Percentiles rank a stretch among this genome's conserved stretches.
These are phyloP conservation scores for Camelus dromedarius DNA, from an alignment of 2,113 vertebrate species.

Conservation along the genomic window DNA sequence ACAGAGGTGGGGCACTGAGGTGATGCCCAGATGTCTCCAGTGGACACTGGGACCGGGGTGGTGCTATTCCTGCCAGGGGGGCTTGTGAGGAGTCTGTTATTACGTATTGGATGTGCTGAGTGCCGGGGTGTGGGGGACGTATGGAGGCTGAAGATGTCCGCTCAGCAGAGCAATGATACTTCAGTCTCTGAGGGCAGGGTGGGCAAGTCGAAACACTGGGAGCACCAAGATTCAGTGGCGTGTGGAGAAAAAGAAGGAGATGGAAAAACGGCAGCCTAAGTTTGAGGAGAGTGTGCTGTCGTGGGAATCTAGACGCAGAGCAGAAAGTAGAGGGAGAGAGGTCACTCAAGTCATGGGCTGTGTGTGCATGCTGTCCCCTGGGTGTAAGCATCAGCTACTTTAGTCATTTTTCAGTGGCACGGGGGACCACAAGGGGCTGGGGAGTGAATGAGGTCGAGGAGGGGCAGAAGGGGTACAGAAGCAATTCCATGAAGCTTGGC, in stretches of 20 bases:
- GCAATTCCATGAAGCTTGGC: neutral
- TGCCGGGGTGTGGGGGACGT: neutral
- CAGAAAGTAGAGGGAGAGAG: neutral
- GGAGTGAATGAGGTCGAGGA: too few relatives aligned
- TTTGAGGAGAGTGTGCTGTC: neutral
- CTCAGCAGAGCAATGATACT: accelerated
- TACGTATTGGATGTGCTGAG: accelerated
- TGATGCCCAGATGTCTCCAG: neutral
- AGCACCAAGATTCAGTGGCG: neutral
- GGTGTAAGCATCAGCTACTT: neutral
- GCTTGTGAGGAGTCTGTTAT: neutral
- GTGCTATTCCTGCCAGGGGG: neutral
- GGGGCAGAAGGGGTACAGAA: neutral
- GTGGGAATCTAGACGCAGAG: neutral
- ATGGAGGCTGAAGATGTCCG: neutral
- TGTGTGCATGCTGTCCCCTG: neutral
- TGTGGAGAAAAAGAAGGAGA: neutral
- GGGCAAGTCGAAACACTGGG: neutral
- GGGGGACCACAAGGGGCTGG: neutral
- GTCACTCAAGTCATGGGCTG: neutral
- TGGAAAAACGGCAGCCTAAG: neutral
- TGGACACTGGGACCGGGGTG: neutral
- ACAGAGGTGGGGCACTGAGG: neutral
- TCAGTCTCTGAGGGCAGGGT: neutral
- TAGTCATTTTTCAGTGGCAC: neutral